Percentiles rank a stretch among this genome's conserved stretches.
Evolutionary conservation across 2,797 vertebrate genomes (phyloP).

Genomic region (Thripadectes ignobilis): DNA sequence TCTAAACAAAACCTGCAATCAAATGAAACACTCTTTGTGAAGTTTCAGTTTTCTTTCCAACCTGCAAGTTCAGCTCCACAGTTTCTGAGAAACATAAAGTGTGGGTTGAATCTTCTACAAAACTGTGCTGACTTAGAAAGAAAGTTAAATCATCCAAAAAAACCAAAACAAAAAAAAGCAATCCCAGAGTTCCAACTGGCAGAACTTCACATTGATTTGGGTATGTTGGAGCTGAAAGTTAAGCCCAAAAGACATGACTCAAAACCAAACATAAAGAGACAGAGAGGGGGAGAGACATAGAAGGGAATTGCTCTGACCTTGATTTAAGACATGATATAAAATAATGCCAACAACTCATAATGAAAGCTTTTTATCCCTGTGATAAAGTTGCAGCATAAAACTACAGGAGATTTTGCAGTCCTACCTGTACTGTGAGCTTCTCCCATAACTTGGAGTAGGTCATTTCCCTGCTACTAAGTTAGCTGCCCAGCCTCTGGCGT

Average conservation of each 20-base stretch:
- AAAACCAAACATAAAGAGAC: not conserved
- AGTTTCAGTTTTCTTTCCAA: not conserved
- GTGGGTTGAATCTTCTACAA: not conserved
- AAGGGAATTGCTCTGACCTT: not conserved
- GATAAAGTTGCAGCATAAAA: not conserved
- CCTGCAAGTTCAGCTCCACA: not conserved
- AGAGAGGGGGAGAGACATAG: not conserved
- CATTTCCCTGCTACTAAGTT: not conserved
- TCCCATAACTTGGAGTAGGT: not conserved
- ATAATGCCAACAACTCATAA: not conserved
- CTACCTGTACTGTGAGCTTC: not conserved
- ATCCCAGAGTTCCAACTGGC: not conserved
- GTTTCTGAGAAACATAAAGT: not conserved
- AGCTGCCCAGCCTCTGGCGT: not conserved
- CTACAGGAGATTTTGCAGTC: not conserved
- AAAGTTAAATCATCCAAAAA: not conserved
- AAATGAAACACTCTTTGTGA: not conserved
- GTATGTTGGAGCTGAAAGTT: not conserved
- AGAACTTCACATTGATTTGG: not conserved
- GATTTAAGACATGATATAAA: not conserved
- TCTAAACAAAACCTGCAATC: not conserved
- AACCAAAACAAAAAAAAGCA: not conserved
- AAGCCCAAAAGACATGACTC: not conserved
- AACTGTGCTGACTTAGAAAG: not conserved
- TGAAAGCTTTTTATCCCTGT: not conserved